phyloP scores from a whole-genome alignment of 2,113 vertebrate genomes.

The Thryonomys swinderianus region DNA sequence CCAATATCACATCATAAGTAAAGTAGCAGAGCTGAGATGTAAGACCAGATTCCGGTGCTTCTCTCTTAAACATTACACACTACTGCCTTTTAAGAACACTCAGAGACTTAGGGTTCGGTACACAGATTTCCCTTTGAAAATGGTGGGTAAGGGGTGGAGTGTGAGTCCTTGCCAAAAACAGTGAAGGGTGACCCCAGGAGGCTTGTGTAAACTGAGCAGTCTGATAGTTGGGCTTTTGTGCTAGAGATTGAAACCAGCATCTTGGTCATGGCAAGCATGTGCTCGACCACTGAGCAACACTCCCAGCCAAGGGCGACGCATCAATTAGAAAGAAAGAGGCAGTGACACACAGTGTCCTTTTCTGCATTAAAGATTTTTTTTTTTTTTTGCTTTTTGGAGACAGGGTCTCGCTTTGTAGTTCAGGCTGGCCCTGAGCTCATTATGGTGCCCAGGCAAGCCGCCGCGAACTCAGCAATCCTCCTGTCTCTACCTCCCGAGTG shows the following conservation, averaged over 20 bases:
- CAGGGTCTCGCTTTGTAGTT: no score
- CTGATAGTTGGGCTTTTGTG: neutral
- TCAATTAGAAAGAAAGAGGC: neutral
- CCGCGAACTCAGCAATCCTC: no score
- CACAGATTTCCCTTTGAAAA: neutral
- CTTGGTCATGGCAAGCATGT: neutral
- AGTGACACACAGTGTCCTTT: neutral
- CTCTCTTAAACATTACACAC: neutral
- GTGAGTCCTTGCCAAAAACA: neutral
- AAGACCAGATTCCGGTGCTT: neutral
- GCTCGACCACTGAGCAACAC: neutral
- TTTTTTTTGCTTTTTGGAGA: no score
- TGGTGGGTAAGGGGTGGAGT: neutral
- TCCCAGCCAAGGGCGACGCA: neutral
- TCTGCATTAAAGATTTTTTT: neutral
- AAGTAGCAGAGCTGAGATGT: neutral
- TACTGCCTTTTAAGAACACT: neutral
- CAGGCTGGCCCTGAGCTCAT: no score
- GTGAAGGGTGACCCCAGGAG: neutral
- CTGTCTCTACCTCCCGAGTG: no score
- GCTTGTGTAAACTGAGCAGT: neutral
- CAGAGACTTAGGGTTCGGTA: neutral
- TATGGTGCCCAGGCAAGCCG: no score
- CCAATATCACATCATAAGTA: neutral
- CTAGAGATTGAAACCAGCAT: neutral